Evolutionary conservation across 2,113 vertebrate species (phyloP).

Genomic region (Notarius lentiginosus): DNA sequence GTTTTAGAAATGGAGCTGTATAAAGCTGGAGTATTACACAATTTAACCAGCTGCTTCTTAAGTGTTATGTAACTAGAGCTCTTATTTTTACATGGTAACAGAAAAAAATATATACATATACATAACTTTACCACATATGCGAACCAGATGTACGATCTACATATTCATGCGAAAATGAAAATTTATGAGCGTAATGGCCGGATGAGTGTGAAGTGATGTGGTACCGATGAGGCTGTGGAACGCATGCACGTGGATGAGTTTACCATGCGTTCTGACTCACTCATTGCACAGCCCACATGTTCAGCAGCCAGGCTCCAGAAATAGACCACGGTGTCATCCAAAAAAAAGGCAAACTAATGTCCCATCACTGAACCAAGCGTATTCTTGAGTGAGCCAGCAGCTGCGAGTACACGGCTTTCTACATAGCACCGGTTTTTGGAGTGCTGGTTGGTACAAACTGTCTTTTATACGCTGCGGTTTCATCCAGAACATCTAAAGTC

Average conservation of each 20-base stretch:
- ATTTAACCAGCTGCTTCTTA: neutral
- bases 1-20: neutral
- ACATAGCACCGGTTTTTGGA: neutral
- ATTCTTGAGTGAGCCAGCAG: neutral
- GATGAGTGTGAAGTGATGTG: slow-evolving; percentile 20
- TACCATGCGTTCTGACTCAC: slow-evolving; percentile 39
- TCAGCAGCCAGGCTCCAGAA: slow-evolving; percentile 11
- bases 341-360: neutral
- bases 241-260: slow-evolving; percentile 31
- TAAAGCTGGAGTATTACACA: neutral
- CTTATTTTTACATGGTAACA: slow-evolving; percentile 29
- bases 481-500: neutral
- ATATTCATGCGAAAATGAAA: slow-evolving; percentile 25
- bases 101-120: neutral
- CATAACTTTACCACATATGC: slow-evolving; percentile 5
- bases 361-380: neutral
- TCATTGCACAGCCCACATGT: slow-evolving; percentile 34
- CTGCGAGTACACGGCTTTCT: neutral
- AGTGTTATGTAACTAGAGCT: neutral
- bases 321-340: slow-evolving; percentile 22
- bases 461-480: neutral
- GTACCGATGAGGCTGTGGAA: slow-evolving; percentile 18
- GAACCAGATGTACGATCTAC: slow-evolving; percentile 46
- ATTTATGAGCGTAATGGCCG: slow-evolving; percentile 29
- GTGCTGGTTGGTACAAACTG: too few relatives aligned